Evolutionary conservation across 1,140 invertebrate genomes (phyloP), one percentile per base, ranked within the genome.

Genomic region (Probaryconus sp.): DNA sequence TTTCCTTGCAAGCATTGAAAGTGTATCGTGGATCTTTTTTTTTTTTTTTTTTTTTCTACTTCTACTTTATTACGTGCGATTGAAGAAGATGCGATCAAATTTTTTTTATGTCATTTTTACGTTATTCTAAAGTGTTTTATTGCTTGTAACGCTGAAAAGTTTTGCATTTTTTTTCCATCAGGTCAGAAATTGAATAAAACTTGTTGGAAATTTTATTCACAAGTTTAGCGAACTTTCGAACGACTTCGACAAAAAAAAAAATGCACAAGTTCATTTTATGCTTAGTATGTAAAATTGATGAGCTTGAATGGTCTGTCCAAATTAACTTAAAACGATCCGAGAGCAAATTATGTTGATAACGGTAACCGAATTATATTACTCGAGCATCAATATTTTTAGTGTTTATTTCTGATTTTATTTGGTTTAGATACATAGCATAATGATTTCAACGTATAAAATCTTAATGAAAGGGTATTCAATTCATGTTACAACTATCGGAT

Each of bases 191-290:
- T 55, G 47, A 53, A 65, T 65, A 38, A 47, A 65, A 65, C 48
- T 65, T 55, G 5, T 38, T 31, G 10, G 18, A 42, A 65, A 65
- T 55, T 53, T 55, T 65, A 65, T 65, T 65, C 47, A 53, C 45
- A 65, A 65, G 50, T 65, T 55, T 16, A 17, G 2, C 14, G 35
- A 64, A 64, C 38, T 53, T 53, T 28, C 45, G 24, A 33, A 45
- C 50, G n/a, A 55, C 21, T 30, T 6, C 7, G 42, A 20, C 18
- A 11, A 9, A 4, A 48, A 60, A 45, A 43, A 53, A 21, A 13
- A 1, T 1, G 10, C 5, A 9, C 21, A 2, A 58, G 11, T 11
- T 24, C 28, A 40, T 65, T 65, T 55, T 31, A 33, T 28, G 7
- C 14, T 2, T n/a, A 38, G 21, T n/a, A 21, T 47, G 30, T 26